Evolutionary conservation across 2,888 invertebrate species (phyloP), one percentile per base, ranked within the genome.

Genomic region (Caenorhabditis sulstoni): DNA sequence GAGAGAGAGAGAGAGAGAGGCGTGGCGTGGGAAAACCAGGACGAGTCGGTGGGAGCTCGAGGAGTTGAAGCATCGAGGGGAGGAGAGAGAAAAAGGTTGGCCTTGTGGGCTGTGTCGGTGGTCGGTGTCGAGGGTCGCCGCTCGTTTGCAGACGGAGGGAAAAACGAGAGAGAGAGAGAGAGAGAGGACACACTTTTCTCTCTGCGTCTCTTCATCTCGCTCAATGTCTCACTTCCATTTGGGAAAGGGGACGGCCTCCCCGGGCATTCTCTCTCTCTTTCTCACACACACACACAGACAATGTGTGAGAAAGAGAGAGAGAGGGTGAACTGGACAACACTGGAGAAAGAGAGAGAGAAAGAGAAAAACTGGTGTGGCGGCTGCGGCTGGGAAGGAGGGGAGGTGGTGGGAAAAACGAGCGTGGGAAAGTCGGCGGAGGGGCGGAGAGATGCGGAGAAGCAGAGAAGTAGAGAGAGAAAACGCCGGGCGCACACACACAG

Each of bases 391-490:
- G 67, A 29, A 3, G 29, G 29, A 3, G 44, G 62, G 55, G 62
- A 64, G 77, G 77, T 41, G 67, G 67, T 62, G 68, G 77, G 77
- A 65, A 77, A 74, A 77, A 68, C 77, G 77, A 77, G 77, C 77
- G 77, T 77, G 77, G 77, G 77, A 77, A 77, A 68, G 76, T 16
- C 59, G 64, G 67, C 35, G 62, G 47, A 45, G 57, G 23, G 55
- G 18, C 7, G 11, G 12, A 41, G 14, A 41, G 41, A 41, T 8
- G 3, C 3, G 2, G 41, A 11, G 14, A 41, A 41, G 41, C 14
- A 29, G 29, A 29, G 41, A 41, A 14, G 41, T 8, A 11, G 41
- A 41, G 11, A 11, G 11, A 41, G 41, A 41, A 11, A 3, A 41
- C 3, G 11, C 41, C 7, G 41, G 14, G 3, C 41, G 14, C 14